A percentile compares a stretch with the other conserved stretches of the same genome.
Conservation (phyloP, 2,797 vertebrate genomes). For the Notolepis coatsorum region DNA sequence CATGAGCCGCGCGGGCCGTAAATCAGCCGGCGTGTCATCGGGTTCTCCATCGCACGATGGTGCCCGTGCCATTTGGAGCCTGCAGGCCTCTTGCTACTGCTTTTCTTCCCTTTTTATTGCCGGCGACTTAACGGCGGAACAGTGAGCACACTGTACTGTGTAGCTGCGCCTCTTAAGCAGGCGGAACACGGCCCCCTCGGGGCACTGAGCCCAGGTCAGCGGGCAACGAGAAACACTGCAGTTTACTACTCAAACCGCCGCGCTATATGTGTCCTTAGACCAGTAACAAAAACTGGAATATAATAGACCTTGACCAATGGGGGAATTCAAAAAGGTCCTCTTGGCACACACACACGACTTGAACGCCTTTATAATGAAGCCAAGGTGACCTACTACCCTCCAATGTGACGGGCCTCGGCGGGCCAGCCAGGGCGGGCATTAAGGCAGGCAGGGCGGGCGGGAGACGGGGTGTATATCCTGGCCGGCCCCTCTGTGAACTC, state of each 20-base stretch:
- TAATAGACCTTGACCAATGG: conserved; percentile 10
- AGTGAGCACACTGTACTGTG: conserved; percentile 55
- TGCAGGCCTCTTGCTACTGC: too few relatives aligned
- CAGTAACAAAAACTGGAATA: conserved; percentile 29
- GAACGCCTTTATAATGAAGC: too few relatives aligned
- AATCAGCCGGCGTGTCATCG: conserved; percentile 48
- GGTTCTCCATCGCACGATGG: conserved; percentile 53
- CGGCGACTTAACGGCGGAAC: conserved; percentile 43
- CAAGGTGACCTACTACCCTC: conserved; percentile 43
- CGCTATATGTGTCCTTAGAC: conserved; percentile 24
- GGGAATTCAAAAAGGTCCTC: not conserved
- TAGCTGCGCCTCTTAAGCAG: conserved; percentile 46
- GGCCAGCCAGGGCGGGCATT: conserved; percentile 30
- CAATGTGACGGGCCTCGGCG: conserved; percentile 18
- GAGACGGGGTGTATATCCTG: conserved; percentile 33
- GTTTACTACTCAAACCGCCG: conserved; percentile 19
- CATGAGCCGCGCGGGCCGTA: conserved; percentile 45
- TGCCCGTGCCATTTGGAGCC: conserved; percentile 49
- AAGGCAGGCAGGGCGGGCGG: conserved; percentile 13
- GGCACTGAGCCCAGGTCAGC: conserved; percentile 23
- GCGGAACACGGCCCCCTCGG: conserved; percentile 22
- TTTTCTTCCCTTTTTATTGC: conserved; percentile 49
- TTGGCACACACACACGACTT: too few relatives aligned
- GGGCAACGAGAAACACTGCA: not conserved
- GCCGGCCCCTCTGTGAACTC: conserved; percentile 56